Evolutionary conservation across 1,140 invertebrate genomes (phyloP).

Genomic region (Mactra quadrangularis): DNA sequence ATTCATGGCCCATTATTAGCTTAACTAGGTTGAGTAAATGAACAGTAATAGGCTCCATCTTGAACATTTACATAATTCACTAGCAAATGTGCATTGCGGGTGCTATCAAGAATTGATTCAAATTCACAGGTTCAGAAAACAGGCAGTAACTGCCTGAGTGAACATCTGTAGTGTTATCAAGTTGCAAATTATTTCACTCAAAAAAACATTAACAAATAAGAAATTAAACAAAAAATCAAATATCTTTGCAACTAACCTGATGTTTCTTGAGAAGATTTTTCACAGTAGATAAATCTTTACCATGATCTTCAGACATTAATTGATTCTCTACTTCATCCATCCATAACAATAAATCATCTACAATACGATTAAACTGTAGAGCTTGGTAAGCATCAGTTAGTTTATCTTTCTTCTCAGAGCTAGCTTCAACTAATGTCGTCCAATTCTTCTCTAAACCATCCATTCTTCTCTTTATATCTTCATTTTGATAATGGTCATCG

Average conservation of each 20-base stretch:
- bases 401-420: conserved; percentile 94
- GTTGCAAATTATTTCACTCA: too few species aligned
- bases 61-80: too few species aligned
- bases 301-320: conserved; percentile 97
- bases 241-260: conserved; percentile 84
- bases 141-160: too few species aligned
- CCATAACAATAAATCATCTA: conserved; percentile 99
- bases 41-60: too few species aligned
- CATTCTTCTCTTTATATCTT: conserved; percentile 90
- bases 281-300: conserved; percentile 97
- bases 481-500: conserved; percentile 90
- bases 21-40: too few species aligned
- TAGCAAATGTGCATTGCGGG: too few species aligned
- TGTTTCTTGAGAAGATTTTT: conserved; percentile 99
- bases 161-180: too few species aligned
- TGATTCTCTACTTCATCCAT: conserved; percentile 98
- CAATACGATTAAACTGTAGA: conserved; percentile 78
- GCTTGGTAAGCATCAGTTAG: conserved; percentile 92
- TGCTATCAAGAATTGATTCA: too few species aligned
- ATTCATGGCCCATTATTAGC: too few species aligned
- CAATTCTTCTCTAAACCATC: conserved; percentile 95
- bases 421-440: conserved; percentile 94
- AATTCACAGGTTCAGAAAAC: too few species aligned
- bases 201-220: neutral
- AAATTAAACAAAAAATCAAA: neutral